Evolutionary conservation across 2,797 vertebrate species (phyloP).

Genomic region (Molothrus ater): DNA sequence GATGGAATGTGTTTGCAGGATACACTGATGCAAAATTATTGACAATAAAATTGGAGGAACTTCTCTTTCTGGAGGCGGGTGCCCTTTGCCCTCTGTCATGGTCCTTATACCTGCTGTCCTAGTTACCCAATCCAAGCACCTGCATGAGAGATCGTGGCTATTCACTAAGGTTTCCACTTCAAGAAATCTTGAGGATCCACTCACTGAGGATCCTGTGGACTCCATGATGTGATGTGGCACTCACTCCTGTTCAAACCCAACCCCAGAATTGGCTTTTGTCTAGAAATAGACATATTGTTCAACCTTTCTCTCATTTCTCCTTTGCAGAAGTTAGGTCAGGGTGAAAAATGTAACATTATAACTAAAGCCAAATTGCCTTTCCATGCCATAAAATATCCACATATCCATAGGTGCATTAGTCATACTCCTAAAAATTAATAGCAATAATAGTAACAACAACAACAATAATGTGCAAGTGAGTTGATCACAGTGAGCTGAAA

Average conservation of each 20-base stretch:
- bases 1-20: not conserved
- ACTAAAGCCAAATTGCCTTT: not conserved
- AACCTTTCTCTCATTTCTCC: not conserved
- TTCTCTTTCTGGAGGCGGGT: not conserved
- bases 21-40: not conserved
- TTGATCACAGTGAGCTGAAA: slow-evolving; percentile 48
- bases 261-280: not conserved
- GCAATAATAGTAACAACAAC: not conserved
- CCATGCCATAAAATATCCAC: not conserved
- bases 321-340: not conserved
- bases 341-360: not conserved
- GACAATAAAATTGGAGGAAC: not conserved
- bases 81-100: not conserved
- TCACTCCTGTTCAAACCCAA: not conserved
- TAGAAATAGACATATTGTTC: too few species aligned
- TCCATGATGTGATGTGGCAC: not conserved
- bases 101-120: not conserved
- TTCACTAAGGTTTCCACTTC: not conserved
- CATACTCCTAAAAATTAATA: slow-evolving; percentile 2
- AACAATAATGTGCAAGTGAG: not conserved
- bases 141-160: not conserved
- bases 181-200: too few species aligned
- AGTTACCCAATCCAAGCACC: not conserved
- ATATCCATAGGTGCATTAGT: not conserved
- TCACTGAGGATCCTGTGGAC: too few species aligned